These are phyloP conservation scores for Rhinopomastus cyanomelas DNA, from an alignment of 2,113 vertebrate species.

Conservation along the genomic window DNA sequence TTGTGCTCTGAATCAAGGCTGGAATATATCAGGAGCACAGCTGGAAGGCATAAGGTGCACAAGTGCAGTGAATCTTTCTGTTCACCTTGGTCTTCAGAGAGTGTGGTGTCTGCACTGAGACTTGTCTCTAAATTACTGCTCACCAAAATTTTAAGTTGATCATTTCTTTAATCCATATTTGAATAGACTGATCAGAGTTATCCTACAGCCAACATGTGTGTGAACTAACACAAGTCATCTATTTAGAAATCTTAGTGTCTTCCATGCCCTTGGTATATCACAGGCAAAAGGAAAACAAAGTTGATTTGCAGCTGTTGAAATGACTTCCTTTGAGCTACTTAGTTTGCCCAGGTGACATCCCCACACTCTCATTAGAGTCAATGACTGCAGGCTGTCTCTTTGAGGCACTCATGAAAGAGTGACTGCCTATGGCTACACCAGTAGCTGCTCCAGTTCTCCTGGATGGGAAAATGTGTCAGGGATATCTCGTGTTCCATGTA, in stretches of 20 bases:
- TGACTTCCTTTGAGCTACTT: neutral
- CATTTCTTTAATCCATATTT: neutral
- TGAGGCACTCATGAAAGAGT: neutral
- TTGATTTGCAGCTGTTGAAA: neutral
- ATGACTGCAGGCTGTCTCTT: neutral
- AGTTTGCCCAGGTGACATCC: neutral
- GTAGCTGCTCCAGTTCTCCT: neutral
- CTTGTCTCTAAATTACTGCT: neutral
- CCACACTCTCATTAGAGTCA: neutral
- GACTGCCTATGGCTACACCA: accelerated
- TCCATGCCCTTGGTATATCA: neutral
- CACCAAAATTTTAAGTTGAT: neutral
- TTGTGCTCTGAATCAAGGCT: neutral
- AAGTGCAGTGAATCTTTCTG: neutral
- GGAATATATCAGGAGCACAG: neutral
- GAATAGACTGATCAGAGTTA: neutral
- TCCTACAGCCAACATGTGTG: neutral
- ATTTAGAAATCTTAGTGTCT: neutral
- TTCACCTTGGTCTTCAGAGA: neutral
- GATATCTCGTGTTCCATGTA: neutral
- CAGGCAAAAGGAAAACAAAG: neutral
- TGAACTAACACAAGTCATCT: neutral
- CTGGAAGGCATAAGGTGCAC: neutral
- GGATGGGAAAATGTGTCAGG: neutral
- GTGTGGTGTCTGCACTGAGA: neutral